Evolutionary conservation across 1,140 invertebrate genomes (phyloP), one percentile per base, ranked within the genome.

Genomic region (Brachionus koreanus): DNA sequence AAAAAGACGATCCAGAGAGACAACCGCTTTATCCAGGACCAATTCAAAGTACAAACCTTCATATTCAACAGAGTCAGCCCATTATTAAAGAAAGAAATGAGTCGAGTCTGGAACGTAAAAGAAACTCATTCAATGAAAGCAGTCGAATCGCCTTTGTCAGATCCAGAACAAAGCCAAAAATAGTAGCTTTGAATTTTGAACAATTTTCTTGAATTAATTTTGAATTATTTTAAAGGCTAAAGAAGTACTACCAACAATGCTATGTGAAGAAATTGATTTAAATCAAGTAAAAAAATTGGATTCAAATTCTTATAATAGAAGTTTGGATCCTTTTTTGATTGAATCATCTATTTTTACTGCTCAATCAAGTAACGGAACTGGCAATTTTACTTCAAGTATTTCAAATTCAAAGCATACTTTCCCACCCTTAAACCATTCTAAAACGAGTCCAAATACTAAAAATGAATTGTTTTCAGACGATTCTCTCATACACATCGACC

Each of bases 401-500:
- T 46, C 5, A 13, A 46, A 25, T 74, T 33, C 37, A 43, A 74
- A 43, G n/a, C 39, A 46, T 23, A 46, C 46, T 74, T 74, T 74
- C 43, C 69, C 69, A 46, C 39, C 69, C n/a, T 46, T 74, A 74
- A 23, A 42, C 12, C 69, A 74, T 25, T 29, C 39, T 25, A n/a
- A 35, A 74, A 3, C 69, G 42, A 74, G 33, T 46, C 39, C 43
- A 19, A 29, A 69, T 69, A 35, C 33, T 69, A 69, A 69, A 69
- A 69, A 69, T 69, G 65, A 69, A 69, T 69, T 69, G 65, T 74
- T 74, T 74, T 43, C 69, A 74, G 69, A 74, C 42, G 69, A 74
- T 13, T 74, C 69, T 23, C 13, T 46, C 3, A 19, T 74, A 19
- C 69, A 74, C 46, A 25, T 74, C 16, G 37, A 43, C 12, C 6